Conservation (phyloP, 2,113 vertebrate genomes). For the Hirundichthys speculiger region DNA sequence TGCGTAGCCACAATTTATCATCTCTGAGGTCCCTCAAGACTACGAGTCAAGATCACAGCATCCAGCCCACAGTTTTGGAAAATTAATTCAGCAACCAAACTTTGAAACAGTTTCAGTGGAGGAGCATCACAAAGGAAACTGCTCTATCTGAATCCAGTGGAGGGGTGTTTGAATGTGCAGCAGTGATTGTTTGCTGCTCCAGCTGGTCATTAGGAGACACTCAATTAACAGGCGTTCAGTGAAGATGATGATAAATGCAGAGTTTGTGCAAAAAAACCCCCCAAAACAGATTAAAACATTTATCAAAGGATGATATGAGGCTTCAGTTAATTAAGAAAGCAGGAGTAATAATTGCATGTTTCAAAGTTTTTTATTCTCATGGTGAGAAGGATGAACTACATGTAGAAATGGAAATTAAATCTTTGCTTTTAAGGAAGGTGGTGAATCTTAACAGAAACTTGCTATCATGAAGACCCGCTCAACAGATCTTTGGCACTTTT, state of each 20-base stretch:
- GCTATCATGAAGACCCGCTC: not conserved
- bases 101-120: slow-evolving; percentile 41
- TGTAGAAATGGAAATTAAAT: not conserved
- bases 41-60: slow-evolving; percentile 14
- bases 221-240: not conserved
- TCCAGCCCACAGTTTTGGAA: slow-evolving; percentile 45
- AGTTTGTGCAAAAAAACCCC: not conserved
- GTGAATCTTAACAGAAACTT: not conserved
- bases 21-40: slow-evolving; percentile 37
- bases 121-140: slow-evolving; percentile 11
- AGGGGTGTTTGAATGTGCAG: not conserved
- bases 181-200: not conserved
- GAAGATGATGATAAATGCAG: not conserved
- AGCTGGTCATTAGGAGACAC: not conserved
- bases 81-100: slow-evolving; percentile 49
- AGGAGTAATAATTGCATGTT: not conserved
- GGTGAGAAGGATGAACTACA: too few relatives aligned
- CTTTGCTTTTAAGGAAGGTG: not conserved
- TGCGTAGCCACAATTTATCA: slow-evolving; percentile 65
- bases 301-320: not conserved
- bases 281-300: not conserved
- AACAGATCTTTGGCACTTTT: not conserved
- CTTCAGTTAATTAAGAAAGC: not conserved
- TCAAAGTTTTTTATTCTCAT: not conserved
- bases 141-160: not conserved